phyloP scores from a whole-genome alignment of 2,888 invertebrate species.

The Tillus elongatus region DNA sequence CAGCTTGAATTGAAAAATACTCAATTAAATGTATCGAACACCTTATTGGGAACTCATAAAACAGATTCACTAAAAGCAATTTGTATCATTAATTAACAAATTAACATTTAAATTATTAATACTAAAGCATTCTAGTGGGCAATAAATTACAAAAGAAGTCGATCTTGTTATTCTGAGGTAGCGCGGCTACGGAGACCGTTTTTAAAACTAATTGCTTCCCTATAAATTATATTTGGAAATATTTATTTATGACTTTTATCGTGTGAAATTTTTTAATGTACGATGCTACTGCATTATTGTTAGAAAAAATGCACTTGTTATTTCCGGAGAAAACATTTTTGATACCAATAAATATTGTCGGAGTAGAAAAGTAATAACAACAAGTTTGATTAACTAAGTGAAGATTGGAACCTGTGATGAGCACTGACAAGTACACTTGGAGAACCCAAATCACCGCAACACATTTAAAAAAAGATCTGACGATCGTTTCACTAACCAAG shows the following conservation, averaged over 20 bases:
- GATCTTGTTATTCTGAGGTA: conserved; percentile 27
- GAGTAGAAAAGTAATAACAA: too few relatives aligned
- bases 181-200: conserved; percentile 14
- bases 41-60: conserved; percentile 36
- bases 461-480: too few relatives aligned
- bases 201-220: conserved; percentile 27
- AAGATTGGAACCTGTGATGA: too few relatives aligned
- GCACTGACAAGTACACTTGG: too few relatives aligned
- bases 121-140: conserved; percentile 35
- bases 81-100: conserved; percentile 46
- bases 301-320: too few relatives aligned
- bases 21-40: conserved; percentile 24
- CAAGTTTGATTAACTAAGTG: too few relatives aligned
- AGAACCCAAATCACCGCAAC: too few relatives aligned
- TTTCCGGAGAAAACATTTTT: too few relatives aligned
- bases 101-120: conserved; percentile 46
- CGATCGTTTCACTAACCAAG: too few relatives aligned
- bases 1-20: conserved; percentile 21
- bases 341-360: too few relatives aligned
- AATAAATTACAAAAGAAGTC: conserved; percentile 35
- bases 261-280: too few relatives aligned
- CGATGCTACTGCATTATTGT: too few relatives aligned
- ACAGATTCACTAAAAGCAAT: conserved; percentile 42
- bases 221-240: conserved; percentile 23
- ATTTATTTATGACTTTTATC: conserved; percentile 24